Conservation (phyloP, 1,140 invertebrate genomes). For the Pantala flavescens region DNA sequence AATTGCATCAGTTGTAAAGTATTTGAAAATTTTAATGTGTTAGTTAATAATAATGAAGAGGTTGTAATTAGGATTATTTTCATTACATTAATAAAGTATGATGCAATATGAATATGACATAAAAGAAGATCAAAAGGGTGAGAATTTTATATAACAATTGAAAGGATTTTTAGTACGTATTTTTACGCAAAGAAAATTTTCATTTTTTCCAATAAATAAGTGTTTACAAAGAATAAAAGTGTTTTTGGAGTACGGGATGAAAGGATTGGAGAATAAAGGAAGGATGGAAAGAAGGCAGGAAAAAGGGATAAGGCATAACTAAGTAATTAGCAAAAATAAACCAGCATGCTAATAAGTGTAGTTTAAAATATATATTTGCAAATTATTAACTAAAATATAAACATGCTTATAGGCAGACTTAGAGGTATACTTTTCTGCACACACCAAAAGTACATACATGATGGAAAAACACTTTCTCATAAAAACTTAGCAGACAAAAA, state of each 20-base stretch:
- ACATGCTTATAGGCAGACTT: constrained; percentile 13
- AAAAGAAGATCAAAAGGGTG: too few relatives aligned
- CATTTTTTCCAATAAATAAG: not conserved
- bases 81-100: too few relatives aligned
- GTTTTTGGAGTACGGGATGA: not conserved
- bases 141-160: too few relatives aligned
- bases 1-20: too few relatives aligned
- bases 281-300: constrained; percentile 11
- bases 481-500: constrained; percentile 2
- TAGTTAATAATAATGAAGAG: too few relatives aligned
- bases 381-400: constrained; percentile 18
- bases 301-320: constrained; percentile 10
- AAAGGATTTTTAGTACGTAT: too few relatives aligned
- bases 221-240: not conserved
- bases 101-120: too few relatives aligned
- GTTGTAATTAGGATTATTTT: too few relatives aligned
- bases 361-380: constrained; percentile 13
- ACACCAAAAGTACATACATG: constrained; percentile 11
- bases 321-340: constrained; percentile 12
- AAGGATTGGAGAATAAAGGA: constrained; percentile 1
- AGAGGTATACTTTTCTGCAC: not conserved
- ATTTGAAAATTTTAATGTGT: too few relatives aligned
- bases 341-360: constrained; percentile 8
- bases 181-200: not conserved
- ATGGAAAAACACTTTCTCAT: constrained; percentile 4